These are phyloP conservation scores for Halictus ligatus DNA, from an alignment of 2,888 invertebrate species.

Conservation along the genomic window DNA sequence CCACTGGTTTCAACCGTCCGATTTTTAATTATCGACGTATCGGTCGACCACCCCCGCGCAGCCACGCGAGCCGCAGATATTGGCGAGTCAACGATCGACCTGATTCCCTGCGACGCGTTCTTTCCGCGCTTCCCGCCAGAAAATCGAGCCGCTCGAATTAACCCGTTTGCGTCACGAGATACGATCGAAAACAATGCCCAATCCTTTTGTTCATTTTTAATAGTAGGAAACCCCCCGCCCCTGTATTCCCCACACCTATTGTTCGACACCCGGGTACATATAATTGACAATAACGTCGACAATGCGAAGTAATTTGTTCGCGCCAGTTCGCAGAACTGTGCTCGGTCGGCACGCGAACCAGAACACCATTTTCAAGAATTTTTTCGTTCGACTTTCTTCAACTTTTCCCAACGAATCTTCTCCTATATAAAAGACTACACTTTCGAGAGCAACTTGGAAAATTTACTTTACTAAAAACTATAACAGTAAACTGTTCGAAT, in stretches of 20 bases:
- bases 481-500: too few species aligned
- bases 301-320: neutral
- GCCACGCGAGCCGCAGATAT: neutral
- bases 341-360: rapidly evolving
- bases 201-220: neutral
- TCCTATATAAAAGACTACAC: neutral
- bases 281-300: neutral
- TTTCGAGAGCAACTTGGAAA: neutral
- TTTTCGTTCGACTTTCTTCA: neutral
- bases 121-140: neutral
- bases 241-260: neutral
- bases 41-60: neutral
- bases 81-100: slow-evolving; percentile 14
- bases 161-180: neutral
- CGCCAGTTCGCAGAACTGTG: neutral
- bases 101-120: slow-evolving; percentile 4
- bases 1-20: slow-evolving; percentile 14
- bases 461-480: too few species aligned
- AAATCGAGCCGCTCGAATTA: neutral
- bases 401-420: neutral
- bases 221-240: neutral
- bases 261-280: neutral
- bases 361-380: neutral
- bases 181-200: neutral
- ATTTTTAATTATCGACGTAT: slow-evolving; percentile 46